Base-by-base conservation (phyloP, 2,113 vertebrate species). In the Nannobrachium achirus region DNA sequence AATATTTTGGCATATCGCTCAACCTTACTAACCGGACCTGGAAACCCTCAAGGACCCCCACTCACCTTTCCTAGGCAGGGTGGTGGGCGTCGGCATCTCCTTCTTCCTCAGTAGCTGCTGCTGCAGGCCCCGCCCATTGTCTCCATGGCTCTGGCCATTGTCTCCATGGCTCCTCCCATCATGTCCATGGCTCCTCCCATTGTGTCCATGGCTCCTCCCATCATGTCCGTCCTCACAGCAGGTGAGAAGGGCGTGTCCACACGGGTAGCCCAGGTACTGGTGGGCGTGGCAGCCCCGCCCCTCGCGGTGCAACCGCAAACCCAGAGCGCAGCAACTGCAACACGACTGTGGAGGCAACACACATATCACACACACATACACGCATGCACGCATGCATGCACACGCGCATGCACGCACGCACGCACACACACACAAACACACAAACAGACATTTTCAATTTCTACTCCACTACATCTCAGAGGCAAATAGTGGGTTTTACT, bases 291-390 rank as follows among this genome's bases (percentile, higher is more conserved):
- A 99, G 1, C 76, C 80, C 16, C 81, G 87, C 15, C 93, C 93
- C 67, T 94, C 93, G 0, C 69, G 88, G 41, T 85, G 86, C 15
- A 96, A 63, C 0, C 83, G 91, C 53, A 97, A 83, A 7, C 97
- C 97, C 69, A 98, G 84, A 1, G 88, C 82, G 16, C 97, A 99
- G 83, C 97, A 99, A 71, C 95, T 95, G 46, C 97, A 99, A 90
- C 97, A 99, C 89, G 95, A 94, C 93, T 33, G 25, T 50, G 14
- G 49, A 50, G 49, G 7, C n/a, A 13, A 45, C 62, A 59, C 64
- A 2, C 53, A 33, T 73, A 57, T 48, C n/a, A n/a, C n/a, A n/a
- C n/a, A n/a, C 57, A 69, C 64, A 53, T 42, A 66, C 52, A 63
- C 46, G 8, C 41, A n/a, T n/a, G n/a, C n/a, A n/a, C n/a, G n/a